These are phyloP conservation scores for Drosophila ambigua DNA, from an alignment of 1,140 invertebrate genomes.

Conservation along the genomic window DNA sequence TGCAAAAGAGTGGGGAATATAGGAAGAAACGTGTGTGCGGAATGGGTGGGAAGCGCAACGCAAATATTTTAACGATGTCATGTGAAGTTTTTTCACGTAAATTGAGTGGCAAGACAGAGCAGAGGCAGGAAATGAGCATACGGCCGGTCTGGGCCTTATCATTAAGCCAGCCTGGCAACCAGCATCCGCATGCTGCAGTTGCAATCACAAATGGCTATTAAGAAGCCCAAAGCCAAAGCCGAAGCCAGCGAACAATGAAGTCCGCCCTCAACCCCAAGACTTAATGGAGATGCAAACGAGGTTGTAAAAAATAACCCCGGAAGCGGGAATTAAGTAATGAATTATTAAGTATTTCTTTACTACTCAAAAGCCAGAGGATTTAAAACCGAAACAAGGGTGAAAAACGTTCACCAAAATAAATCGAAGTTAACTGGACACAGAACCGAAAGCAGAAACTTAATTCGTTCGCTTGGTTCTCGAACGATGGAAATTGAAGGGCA, in stretches of 20 bases:
- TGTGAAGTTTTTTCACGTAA: conserved; percentile 33
- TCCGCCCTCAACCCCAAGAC: too few species aligned
- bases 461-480: too few species aligned
- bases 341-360: too few species aligned
- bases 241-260: neutral
- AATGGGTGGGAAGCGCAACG: conserved; percentile 21
- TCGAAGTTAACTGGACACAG: too few species aligned
- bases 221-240: neutral
- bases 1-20: neutral
- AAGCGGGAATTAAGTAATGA: too few species aligned
- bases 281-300: too few species aligned
- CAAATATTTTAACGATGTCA: conserved; percentile 56
- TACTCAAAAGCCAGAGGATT: too few species aligned
- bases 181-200: neutral
- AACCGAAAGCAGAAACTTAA: too few species aligned
- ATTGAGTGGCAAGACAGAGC: neutral
- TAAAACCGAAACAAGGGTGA: too few species aligned
- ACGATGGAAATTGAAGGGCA: too few species aligned
- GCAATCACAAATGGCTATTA: conserved; percentile 2
- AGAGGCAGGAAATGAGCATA: conserved; percentile 13
- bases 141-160: neutral
- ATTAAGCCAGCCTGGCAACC: conserved; percentile 2
- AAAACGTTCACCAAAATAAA: too few species aligned
- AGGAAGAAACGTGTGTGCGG: neutral
- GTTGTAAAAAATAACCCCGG: too few species aligned